Percentiles rank a stretch among this genome's conserved stretches.
phyloP scores from a whole-genome alignment of 64 coral and sea anemone species.

The Montipora cactus region DNA sequence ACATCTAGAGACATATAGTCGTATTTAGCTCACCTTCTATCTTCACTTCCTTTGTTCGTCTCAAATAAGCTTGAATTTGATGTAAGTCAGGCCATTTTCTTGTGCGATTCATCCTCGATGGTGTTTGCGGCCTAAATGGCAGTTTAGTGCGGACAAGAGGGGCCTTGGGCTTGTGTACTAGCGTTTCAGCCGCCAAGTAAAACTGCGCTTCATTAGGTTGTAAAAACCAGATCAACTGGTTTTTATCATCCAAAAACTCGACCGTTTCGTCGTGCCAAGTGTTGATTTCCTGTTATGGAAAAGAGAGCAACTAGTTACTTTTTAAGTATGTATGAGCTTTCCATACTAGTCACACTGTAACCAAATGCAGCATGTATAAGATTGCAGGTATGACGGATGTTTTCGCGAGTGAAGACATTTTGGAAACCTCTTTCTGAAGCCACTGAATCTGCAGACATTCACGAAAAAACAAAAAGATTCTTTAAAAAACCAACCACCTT shows the following conservation, averaged over 20 bases:
- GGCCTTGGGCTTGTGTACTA: slow-evolving; percentile 52
- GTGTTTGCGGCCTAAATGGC: slow-evolving; percentile 64
- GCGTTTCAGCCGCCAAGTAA: slow-evolving; percentile 67
- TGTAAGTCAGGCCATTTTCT: slow-evolving; percentile 2
- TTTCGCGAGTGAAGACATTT: too few species aligned
- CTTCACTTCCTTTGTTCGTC: neutral
- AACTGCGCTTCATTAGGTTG: slow-evolving; percentile 87
- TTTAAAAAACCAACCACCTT: too few species aligned
- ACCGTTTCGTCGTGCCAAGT: slow-evolving; percentile 59
- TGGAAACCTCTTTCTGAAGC: too few species aligned
- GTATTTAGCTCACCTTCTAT: too few species aligned
- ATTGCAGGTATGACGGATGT: too few species aligned
- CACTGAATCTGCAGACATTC: neutral
- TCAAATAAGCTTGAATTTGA: slow-evolving; percentile 36
- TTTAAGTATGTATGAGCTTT: too few species aligned
- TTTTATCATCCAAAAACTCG: slow-evolving; percentile 70
- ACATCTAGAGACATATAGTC: too few species aligned
- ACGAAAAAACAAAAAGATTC: neutral
- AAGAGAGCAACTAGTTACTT: neutral
- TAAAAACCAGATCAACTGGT: slow-evolving; percentile 81
- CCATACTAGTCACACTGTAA: too few species aligned
- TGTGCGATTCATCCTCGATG: neutral
- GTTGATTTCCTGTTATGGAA: slow-evolving; percentile 65
- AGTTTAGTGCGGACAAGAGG: slow-evolving; percentile 53
- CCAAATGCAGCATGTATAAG: too few species aligned